phyloP scores from a whole-genome alignment of 2,888 invertebrate species.

The Rhingia rostrata region DNA sequence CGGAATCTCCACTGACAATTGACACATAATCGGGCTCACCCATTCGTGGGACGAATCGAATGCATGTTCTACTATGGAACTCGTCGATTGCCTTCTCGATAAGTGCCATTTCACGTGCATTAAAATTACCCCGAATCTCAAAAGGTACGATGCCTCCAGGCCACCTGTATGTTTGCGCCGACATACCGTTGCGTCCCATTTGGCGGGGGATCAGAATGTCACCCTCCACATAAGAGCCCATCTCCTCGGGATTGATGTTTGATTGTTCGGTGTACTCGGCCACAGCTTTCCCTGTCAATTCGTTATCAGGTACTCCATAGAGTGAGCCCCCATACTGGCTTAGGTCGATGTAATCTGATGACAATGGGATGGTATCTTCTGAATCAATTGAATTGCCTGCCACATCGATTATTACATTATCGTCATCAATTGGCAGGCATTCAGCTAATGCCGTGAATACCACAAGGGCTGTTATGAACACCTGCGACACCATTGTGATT shows the following conservation, averaged over 20 bases:
- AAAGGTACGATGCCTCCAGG: conserved; percentile 88
- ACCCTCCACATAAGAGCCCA: conserved; percentile 90
- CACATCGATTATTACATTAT: conserved; percentile 33
- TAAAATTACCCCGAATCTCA: conserved; percentile 87
- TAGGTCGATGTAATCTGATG: conserved; percentile 83
- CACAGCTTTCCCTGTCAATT: conserved; percentile 78
- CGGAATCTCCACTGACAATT: conserved; percentile 87
- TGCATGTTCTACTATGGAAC: conserved; percentile 90
- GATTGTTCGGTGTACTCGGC: conserved; percentile 79
- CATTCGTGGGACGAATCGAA: conserved; percentile 87
- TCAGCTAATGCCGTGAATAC: neutral
- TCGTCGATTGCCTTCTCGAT: conserved; percentile 89
- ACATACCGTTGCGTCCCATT: conserved; percentile 85
- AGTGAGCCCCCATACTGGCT: conserved; percentile 85
- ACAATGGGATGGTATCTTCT: conserved; percentile 16
- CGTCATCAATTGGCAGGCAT: conserved; percentile 38
- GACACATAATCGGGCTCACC: conserved; percentile 88
- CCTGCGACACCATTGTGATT: conserved; percentile 64
- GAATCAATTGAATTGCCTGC: conserved; percentile 76
- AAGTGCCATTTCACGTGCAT: conserved; percentile 84
- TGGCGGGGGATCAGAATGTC: conserved; percentile 88
- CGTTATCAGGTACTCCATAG: conserved; percentile 85
- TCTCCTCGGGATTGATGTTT: conserved; percentile 89
- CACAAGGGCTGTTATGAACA: conserved; percentile 21
- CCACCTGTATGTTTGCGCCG: conserved; percentile 86